Base-by-base conservation (phyloP, 1,140 invertebrate genomes). In the Hycleus cichorii region DNA sequence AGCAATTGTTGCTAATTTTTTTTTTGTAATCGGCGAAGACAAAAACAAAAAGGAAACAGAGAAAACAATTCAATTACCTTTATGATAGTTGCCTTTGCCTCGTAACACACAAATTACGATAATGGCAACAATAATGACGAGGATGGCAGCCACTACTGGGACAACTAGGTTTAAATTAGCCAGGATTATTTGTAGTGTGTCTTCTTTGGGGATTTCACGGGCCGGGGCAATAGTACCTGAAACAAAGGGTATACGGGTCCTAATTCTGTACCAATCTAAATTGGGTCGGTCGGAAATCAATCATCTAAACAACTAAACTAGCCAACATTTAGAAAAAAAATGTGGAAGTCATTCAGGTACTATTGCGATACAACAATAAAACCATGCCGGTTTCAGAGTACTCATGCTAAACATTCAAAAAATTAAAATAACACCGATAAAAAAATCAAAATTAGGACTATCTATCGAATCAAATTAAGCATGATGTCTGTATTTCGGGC, bases 191-290 rank as follows among this genome's bases (percentile, higher is more conserved):
- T 85, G 85, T 77, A 91, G 81, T 62, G 87, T 88, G 75, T 89
- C 87, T 75, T 91, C 88, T 70, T 90, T 85, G 66, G 83, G 86
- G 63, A 91, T 80, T 74, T 94, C 89, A 74, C 89, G 86, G 72
- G 89, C 86, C 73, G 92, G 92, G 75, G 90, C 89, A 77, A 95
- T 91, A 77, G 91, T 93, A 84, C 90, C 92, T 95, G 88, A 81
- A 90, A 89, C 79, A 79, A 70, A 64, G 32, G 32, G 32, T 32
- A 32, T 32, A 32, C 4, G 32, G 32, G 32, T 32, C 32, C 32
- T 32, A 32, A 5, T 32, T 18, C 1, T 18, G 18, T 32, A 32
- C 32, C 4, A 32, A 32, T 5, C 32, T 32, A 32, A 7, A 32
- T 7, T 32, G 4, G 32, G 1, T 32, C 7, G 32, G 18, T 18